A percentile compares a stretch with the other conserved stretches of the same genome.
Conservation (phyloP, 2,797 vertebrate genomes). For the Monodelphis domestica region DNA sequence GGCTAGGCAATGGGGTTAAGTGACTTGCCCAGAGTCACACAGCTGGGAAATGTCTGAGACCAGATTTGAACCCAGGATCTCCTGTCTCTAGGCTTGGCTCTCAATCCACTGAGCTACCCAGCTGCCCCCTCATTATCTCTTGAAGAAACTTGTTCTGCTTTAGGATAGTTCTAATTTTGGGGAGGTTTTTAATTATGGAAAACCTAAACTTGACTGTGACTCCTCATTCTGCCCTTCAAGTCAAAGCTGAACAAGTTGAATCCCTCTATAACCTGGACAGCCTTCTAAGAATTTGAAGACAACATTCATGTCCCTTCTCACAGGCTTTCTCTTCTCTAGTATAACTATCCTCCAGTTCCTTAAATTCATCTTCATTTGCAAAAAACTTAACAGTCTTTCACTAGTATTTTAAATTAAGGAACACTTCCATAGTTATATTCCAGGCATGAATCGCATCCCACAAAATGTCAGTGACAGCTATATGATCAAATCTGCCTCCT, state of each 20-base stretch:
- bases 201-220: background rate
- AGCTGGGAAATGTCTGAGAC: no score
- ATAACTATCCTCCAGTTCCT: background rate
- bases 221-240: background rate
- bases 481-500: background rate
- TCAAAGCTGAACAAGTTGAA: background rate
- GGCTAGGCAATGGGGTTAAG: no score
- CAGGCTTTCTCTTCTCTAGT: background rate
- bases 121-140: background rate
- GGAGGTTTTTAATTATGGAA: background rate
- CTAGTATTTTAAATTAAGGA: background rate
- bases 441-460: background rate
- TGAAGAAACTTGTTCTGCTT: background rate
- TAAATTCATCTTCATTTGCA: background rate
- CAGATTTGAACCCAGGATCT: no score
- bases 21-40: no score
- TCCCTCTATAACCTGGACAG: background rate
- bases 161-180: background rate
- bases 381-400: background rate
- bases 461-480: background rate
- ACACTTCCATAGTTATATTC: background rate
- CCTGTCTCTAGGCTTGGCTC: no score
- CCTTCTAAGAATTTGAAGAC: background rate
- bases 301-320: background rate
- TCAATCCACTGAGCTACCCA: no score